phyloP scores from a whole-genome alignment of 1,140 invertebrate genomes.

The Drosophila grimshawi region DNA sequence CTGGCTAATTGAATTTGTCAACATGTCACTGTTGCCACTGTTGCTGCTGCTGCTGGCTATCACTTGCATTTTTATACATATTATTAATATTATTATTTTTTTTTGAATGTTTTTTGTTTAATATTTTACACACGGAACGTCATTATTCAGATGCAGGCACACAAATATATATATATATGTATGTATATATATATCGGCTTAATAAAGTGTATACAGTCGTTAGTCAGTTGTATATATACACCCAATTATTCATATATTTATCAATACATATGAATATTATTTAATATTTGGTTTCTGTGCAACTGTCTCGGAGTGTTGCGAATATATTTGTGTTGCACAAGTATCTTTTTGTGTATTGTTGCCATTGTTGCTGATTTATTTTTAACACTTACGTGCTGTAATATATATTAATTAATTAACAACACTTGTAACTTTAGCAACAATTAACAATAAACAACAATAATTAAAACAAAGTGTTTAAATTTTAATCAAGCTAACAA shows the following conservation, averaged over 20 bases:
- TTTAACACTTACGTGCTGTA: conserved; percentile 58
- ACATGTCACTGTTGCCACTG: conserved; percentile 52
- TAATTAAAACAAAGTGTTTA: conserved; percentile 26
- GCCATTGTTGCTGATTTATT: conserved; percentile 69
- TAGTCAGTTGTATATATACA: conserved; percentile 5
- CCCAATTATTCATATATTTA: neutral
- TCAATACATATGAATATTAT: neutral
- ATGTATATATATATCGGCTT: neutral
- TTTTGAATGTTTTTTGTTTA: conserved; percentile 14
- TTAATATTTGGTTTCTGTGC: neutral
- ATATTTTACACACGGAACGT: conserved; percentile 38
- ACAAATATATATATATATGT: conserved; percentile 1
- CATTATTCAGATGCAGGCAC: conserved; percentile 23
- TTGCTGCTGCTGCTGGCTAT: conserved; percentile 50
- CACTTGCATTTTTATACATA: conserved; percentile 55
- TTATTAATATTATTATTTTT: conserved; percentile 27
- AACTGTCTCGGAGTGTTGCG: conserved; percentile 5
- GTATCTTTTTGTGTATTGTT: conserved; percentile 9
- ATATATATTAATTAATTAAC: conserved; percentile 79
- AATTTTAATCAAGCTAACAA: conserved; percentile 19
- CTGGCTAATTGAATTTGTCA: conserved; percentile 75
- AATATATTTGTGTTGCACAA: neutral
- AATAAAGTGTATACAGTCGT: conserved; percentile 7
- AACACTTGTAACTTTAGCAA: conserved; percentile 27
- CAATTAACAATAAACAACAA: conserved; percentile 21